Base-by-base conservation (phyloP, 1,140 invertebrate genomes). In the Conopomorpha cramerella region DNA sequence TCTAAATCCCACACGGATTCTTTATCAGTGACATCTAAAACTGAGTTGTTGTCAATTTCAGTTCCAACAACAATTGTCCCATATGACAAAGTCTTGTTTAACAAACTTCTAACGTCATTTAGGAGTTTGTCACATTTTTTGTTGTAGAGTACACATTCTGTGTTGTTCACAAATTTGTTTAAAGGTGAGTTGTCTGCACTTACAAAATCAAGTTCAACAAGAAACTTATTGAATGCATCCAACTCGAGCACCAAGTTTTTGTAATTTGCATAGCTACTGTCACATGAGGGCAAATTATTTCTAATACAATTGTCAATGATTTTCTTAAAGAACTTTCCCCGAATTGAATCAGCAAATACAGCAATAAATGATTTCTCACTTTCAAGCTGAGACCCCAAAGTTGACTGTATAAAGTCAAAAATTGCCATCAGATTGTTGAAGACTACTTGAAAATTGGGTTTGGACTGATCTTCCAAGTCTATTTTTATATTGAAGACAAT, bases 101-200 rank as follows among this genome's bases (percentile, higher is more conserved):
- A 38, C 16, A 74, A 31, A 3, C 33, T 51, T 17, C 72, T 53
- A 2, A 70, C 51, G 46, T 66, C 59, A 16, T 45, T 50, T 3
- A 79, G 43, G 14, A 78, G 36, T 30, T 68, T 77, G 42, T 76
- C 61, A 61, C 71, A 77, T 43, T 71, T 76, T 28, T 72, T 77
- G 18, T 73, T 60, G 31, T 70, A 77, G 10, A 77, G 38, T 0
- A 77, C 49, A 48, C 56, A 61, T 40, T 74, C 63, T 14, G 68
- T 65, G 18, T 77, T 53, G 42, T 60, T 58, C 3, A 73, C 57
- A 28, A 64, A 78, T 40, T 70, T 60, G 27, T 65, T 56, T 2
- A 79, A 41, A 2, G 68, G 71, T 14, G 74, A 78, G 12, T 58
- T 35, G 7, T 58, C 40, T 0, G 57, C 45, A 16, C 62, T 53